Evolutionary conservation across 2,888 invertebrate genomes (phyloP).

Genomic region (Capitulum mitella): DNA sequence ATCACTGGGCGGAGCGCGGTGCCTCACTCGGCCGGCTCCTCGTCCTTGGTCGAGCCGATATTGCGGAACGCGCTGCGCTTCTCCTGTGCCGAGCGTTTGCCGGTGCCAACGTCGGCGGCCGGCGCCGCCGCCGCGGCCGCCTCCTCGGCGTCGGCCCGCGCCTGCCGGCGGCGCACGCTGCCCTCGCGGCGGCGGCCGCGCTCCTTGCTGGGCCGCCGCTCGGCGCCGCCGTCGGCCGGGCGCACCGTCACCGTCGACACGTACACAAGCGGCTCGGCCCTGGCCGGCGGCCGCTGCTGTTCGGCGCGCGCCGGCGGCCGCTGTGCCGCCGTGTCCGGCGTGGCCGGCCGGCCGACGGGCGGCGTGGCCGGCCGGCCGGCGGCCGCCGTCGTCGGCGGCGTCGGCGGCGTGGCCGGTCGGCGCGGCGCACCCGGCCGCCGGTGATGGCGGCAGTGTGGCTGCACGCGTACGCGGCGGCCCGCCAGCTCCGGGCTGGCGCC

Average conservation of each 20-base stretch:
- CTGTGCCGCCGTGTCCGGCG: conserved; percentile 27
- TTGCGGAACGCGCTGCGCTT: conserved; percentile 19
- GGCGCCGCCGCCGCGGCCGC: conserved; percentile 5
- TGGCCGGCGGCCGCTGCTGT: conserved; percentile 26
- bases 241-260: conserved; percentile 9
- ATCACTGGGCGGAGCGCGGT: not conserved
- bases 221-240: not conserved
- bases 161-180: conserved; percentile 25
- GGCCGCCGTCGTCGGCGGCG: conserved; percentile 32
- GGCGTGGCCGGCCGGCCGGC: not conserved
- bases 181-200: conserved; percentile 18
- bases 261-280: conserved; percentile 23
- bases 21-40: not conserved
- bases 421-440: conserved; percentile 32
- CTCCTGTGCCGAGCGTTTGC: conserved; percentile 23
- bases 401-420: conserved; percentile 34
- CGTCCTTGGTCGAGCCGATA: not conserved
- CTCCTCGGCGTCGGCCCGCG: not conserved
- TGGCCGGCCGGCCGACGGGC: conserved; percentile 27
- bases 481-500: conserved; percentile 32
- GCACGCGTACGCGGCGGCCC: conserved; percentile 30
- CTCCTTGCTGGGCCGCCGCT: not conserved
- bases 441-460: conserved; percentile 31
- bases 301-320: conserved; percentile 26
- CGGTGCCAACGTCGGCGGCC: conserved; percentile 21